Evolutionary conservation across 1,140 invertebrate species (phyloP).

Genomic region (Pissodes strobi): DNA sequence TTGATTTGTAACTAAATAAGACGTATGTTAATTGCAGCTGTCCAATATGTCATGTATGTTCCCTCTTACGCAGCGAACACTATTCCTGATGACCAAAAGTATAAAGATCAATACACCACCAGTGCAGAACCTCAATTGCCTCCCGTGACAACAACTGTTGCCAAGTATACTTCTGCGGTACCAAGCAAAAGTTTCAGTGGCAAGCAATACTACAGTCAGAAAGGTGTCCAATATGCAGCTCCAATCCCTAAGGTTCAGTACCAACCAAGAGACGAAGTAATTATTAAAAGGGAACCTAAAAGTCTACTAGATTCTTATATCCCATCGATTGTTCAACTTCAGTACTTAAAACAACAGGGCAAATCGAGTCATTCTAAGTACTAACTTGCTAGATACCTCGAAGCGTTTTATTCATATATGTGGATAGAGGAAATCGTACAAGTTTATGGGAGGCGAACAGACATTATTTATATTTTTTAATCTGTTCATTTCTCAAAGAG

Average conservation of each 20-base stretch:
- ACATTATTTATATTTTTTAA: too few species aligned
- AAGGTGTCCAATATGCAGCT: slow-evolving; percentile 17
- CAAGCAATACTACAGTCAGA: slow-evolving; percentile 13
- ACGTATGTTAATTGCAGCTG: slow-evolving; percentile 1
- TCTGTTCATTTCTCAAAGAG: too few species aligned
- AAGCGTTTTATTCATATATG: too few species aligned
- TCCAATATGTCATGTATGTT: slow-evolving; percentile 44
- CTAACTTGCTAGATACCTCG: slow-evolving; percentile 1
- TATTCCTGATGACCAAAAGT: slow-evolving; percentile 27
- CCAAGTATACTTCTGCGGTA: slow-evolving; percentile 8
- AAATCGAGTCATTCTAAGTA: slow-evolving; percentile 15
- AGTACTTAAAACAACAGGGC: slow-evolving; percentile 42
- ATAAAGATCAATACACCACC: slow-evolving; percentile 33
- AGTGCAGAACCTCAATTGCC: slow-evolving; percentile 13
- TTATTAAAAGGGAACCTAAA: slow-evolving; percentile 43
- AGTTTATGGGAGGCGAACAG: too few species aligned
- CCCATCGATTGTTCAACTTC: slow-evolving; percentile 45
- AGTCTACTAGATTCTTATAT: slow-evolving; percentile 51
- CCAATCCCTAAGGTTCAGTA: slow-evolving; percentile 4
- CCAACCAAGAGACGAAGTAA: slow-evolving; percentile 10
- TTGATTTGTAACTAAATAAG: too few species aligned
- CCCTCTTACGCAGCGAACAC: slow-evolving; percentile 33
- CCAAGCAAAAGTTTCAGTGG: not conserved
- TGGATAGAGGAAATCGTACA: too few species aligned
- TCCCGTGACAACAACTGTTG: slow-evolving; percentile 16